Conservation (phyloP, 1,140 invertebrate genomes). For the Ceratina japonica region DNA sequence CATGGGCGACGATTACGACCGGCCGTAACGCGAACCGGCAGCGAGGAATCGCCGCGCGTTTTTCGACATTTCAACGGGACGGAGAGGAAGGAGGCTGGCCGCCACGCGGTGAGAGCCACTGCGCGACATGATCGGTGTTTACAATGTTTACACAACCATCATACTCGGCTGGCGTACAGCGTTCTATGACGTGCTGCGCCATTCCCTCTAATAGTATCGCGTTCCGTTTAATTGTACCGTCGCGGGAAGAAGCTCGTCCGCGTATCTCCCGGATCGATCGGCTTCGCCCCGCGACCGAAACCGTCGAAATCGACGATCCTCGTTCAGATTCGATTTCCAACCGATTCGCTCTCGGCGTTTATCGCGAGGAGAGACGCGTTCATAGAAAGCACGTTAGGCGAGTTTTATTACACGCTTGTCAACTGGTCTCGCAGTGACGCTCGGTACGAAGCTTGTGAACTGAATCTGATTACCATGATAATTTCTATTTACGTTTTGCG, state of each 20-base stretch:
- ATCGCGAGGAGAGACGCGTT: too few relatives aligned
- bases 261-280: neutral
- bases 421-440: neutral
- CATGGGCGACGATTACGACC: neutral
- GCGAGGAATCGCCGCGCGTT: neutral
- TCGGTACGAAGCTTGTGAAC: neutral
- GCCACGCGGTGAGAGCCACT: constrained; percentile 58
- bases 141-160: constrained; percentile 65
- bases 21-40: too few relatives aligned
- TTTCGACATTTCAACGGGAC: neutral
- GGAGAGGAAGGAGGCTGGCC: neutral
- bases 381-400: too few relatives aligned
- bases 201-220: constrained; percentile 39
- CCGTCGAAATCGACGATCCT: too few relatives aligned
- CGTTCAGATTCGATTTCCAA: too few relatives aligned
- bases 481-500: neutral
- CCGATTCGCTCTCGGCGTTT: too few relatives aligned
- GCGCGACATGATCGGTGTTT: constrained; percentile 59
- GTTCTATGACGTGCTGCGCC: constrained; percentile 49
- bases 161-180: constrained; percentile 41
- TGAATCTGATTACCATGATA: constrained; percentile 8
- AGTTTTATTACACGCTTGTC: neutral
- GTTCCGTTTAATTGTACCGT: constrained; percentile 14
- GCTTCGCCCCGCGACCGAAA: too few relatives aligned
- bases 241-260: constrained; percentile 20